Evolutionary conservation across 2,888 invertebrate genomes (phyloP).

Genomic region (Tridacna gigas): DNA sequence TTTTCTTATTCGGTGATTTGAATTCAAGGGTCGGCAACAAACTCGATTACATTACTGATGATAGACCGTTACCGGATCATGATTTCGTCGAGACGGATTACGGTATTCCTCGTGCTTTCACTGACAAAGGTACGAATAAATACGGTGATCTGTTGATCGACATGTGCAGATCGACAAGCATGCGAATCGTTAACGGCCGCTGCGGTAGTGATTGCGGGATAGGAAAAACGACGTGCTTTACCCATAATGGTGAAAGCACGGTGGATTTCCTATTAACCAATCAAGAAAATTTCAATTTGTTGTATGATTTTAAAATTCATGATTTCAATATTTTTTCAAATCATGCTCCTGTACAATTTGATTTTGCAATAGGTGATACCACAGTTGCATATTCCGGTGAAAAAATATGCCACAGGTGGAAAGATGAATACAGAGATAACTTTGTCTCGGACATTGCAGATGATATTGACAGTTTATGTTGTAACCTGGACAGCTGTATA

Average conservation of each 20-base stretch:
- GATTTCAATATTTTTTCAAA: not conserved
- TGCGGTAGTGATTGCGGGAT: not conserved
- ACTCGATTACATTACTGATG: not conserved
- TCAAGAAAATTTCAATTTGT: not conserved
- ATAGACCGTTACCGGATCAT: not conserved
- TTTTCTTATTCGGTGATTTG: not conserved
- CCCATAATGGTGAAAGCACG: not conserved
- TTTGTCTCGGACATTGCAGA: too few relatives aligned
- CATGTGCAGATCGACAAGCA: not conserved
- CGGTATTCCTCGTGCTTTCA: not conserved
- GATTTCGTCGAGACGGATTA: not conserved
- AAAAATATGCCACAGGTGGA: too few relatives aligned
- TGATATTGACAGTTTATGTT: too few relatives aligned
- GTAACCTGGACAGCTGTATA: too few relatives aligned
- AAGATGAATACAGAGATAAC: too few relatives aligned
- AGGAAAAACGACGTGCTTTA: not conserved
- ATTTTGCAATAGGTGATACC: not conserved
- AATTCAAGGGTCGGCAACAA: not conserved
- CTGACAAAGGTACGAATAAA: not conserved
- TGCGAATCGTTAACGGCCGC: not conserved
- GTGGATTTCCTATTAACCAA: not conserved
- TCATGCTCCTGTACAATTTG: not conserved
- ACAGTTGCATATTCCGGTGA: not conserved
- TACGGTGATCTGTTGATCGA: not conserved
- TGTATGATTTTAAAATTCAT: not conserved